Evolutionary conservation across 2,888 invertebrate species (phyloP), one percentile per base, ranked within the genome.

Genomic region (Belgica antarctica): DNA sequence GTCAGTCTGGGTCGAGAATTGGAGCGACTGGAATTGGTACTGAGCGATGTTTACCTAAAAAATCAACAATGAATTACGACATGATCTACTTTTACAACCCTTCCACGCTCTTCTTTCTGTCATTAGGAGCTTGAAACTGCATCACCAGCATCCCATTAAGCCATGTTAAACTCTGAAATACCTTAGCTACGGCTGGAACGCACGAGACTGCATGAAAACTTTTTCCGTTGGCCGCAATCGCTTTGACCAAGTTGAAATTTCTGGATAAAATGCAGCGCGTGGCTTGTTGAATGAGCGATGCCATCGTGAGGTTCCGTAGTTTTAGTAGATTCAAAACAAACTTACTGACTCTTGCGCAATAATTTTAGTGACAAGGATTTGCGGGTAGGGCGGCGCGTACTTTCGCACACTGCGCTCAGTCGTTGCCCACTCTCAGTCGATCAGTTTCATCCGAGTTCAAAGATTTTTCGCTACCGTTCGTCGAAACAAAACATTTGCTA

Each of bases 1-100:
- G 52, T 86, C 82, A 78, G 85, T 86, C 72, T 79, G 75, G 41
- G 77, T 75, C 59, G 74, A 46, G 52, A 41, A 72, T 69, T 76
- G 66, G 15, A 66, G 25, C 12, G n/a, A 36, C 66, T 66, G 66
- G 66, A 66, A 41, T 15, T 41, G 12, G n/a, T n/a, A n/a, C 15
- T 41, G 41, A n/a, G 12, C 47, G 10, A 66, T 36, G 27, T 66
- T 66, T 66, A 47, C 66, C 66, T 66, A 66, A 66, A 66, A 63
- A 25, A 66, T 22, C 3, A 62, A 2, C 12, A 22, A 52, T 34
- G 41, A n/a, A 41, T 5, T 41, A 10, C 2, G 15, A 5, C 15
- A n/a, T n/a, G 41, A n/a, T 17, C 12, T 52, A 2, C 4, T 52
- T 17, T 31, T 31, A 8, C 12, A 52, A 22, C 52, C 19, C 2